Conservation (phyloP, 2,113 vertebrate genomes). For the Henicopernis longicauda region DNA sequence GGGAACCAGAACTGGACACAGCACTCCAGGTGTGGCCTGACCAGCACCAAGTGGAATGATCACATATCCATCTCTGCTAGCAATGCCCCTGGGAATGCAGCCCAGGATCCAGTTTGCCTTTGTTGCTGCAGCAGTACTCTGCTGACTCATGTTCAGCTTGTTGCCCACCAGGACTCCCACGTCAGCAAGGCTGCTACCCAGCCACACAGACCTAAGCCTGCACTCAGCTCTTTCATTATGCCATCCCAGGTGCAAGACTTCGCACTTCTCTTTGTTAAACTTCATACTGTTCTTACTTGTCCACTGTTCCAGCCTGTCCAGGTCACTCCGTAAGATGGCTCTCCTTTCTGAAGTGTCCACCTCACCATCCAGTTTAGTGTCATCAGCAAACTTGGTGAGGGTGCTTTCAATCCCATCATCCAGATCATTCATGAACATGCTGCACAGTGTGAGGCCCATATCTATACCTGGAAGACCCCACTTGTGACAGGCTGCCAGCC, state of each 20-base stretch:
- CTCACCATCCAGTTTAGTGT: background rate
- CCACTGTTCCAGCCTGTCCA: background rate
- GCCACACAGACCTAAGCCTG: background rate
- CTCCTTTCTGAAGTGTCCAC: background rate
- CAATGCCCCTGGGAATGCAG: fast-evolving
- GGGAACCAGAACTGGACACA: background rate
- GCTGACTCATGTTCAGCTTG: background rate
- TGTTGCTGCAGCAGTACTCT: background rate
- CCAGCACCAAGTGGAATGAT: background rate
- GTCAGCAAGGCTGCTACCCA: background rate
- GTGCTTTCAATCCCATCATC: background rate
- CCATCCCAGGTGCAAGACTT: background rate
- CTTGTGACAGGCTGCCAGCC: background rate
- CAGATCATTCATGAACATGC: background rate
- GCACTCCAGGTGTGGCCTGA: background rate
- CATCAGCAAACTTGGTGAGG: background rate
- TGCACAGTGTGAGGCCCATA: background rate
- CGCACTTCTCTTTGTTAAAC: background rate
- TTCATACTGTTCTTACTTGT: background rate
- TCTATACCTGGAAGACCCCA: background rate
- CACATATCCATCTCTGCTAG: background rate
- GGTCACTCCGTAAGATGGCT: background rate
- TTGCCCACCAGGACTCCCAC: background rate
- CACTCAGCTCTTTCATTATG: background rate
- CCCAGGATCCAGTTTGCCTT: background rate